phyloP scores from a whole-genome alignment of 1,140 invertebrate genomes.

The Aphis gossypii region DNA sequence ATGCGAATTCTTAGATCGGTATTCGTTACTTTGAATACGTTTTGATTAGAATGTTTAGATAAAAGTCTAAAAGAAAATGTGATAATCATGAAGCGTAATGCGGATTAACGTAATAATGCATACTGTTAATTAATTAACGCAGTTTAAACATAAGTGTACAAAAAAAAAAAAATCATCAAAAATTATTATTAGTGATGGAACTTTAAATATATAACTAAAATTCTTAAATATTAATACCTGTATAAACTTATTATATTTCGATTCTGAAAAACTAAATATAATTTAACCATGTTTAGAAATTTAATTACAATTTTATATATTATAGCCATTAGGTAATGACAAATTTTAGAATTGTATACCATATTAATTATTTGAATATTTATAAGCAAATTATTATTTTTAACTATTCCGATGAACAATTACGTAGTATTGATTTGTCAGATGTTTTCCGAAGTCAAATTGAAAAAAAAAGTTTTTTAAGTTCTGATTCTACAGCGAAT shows the following conservation, averaged over 20 bases:
- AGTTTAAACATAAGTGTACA: background rate
- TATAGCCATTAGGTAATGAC: no score
- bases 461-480: background rate
- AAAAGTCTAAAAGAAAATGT: constrained; percentile 15
- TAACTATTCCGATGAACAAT: background rate
- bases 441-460: background rate
- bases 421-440: background rate
- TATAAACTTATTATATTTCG: background rate
- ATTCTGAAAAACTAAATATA: background rate
- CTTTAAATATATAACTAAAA: background rate
- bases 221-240: background rate
- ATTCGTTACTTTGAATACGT: background rate
- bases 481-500: background rate
- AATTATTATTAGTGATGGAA: background rate
- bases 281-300: no score
- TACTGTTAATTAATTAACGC: background rate
- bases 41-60: constrained; percentile 1
- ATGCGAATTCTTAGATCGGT: background rate
- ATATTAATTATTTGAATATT: no score
- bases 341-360: no score
- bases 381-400: no score
- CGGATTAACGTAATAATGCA: background rate
- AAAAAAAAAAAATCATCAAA: background rate
- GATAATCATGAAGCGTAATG: background rate
- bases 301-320: background rate